A percentile compares a stretch with the other conserved stretches of the same genome.
phyloP scores from a whole-genome alignment of 2,888 invertebrate genomes.

The Lepas anatifera region DNA sequence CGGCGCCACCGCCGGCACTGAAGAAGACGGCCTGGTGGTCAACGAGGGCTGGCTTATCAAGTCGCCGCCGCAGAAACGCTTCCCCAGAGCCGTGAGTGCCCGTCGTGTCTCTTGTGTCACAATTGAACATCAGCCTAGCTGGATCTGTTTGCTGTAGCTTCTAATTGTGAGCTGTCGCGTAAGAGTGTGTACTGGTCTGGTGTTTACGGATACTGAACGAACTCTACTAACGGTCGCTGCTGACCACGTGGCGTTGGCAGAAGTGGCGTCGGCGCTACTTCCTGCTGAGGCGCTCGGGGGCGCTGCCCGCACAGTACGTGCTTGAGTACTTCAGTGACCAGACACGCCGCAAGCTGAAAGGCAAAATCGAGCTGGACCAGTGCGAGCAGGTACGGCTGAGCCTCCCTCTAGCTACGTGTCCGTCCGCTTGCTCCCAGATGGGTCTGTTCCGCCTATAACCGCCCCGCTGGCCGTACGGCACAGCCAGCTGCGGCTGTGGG shows the following conservation, averaged over 20 bases:
- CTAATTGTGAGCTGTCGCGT: too few relatives aligned
- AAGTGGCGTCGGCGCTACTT: conserved; percentile 95
- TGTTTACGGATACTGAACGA: too few relatives aligned
- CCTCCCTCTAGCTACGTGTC: too few relatives aligned
- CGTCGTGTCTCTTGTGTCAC: too few relatives aligned
- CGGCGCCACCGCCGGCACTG: background rate
- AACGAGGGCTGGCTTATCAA: conserved; percentile 91
- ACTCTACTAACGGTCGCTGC: too few relatives aligned
- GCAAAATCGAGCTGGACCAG: conserved; percentile 83
- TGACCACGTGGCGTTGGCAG: too few relatives aligned
- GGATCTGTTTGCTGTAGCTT: too few relatives aligned
- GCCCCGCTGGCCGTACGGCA: too few relatives aligned
- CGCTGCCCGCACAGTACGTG: conserved; percentile 85
- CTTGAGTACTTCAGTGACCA: conserved; percentile 86
- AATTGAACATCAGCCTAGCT: too few relatives aligned
- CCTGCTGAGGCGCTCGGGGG: conserved; percentile 73
- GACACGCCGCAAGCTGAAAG: conserved; percentile 70
- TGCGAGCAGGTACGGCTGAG: conserved; percentile 87
- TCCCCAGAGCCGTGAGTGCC: conserved; percentile 78
- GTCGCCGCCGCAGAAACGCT: conserved; percentile 82
- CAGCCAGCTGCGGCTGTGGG: too few relatives aligned
- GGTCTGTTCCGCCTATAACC: too few relatives aligned
- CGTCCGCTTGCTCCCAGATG: too few relatives aligned
- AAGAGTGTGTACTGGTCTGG: background rate
- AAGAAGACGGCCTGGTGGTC: conserved; percentile 38